phyloP scores from a whole-genome alignment of 92 coral and sea anemone species.

The Porites rus region DNA sequence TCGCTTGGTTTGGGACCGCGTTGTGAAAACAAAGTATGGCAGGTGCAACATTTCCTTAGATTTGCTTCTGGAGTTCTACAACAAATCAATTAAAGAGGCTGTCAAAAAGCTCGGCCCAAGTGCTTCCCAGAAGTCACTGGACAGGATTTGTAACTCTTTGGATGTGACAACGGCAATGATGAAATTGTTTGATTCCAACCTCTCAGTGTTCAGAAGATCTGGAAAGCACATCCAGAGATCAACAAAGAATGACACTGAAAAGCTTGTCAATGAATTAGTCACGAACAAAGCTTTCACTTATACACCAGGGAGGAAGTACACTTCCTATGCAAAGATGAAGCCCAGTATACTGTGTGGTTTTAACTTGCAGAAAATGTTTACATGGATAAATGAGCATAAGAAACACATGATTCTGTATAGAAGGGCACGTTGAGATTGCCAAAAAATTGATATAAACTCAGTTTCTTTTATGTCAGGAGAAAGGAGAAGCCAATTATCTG shows the following conservation, averaged over 20 bases:
- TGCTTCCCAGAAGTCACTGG: no score
- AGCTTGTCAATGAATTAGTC: constrained; percentile 70
- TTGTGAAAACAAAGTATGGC: no score
- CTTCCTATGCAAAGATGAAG: constrained; percentile 44
- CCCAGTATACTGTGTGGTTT: constrained; percentile 71
- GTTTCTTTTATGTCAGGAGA: no score
- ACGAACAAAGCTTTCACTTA: constrained; percentile 63
- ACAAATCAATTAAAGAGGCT: no score
- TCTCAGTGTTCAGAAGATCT: constrained; percentile 66
- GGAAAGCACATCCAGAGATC: constrained; percentile 69
- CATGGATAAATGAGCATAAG: constrained; percentile 77
- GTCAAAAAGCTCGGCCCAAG: no score
- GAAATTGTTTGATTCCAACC: constrained; percentile 35
- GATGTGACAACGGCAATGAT: no score
- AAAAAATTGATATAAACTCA: no score
- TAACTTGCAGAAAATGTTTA: constrained; percentile 64
- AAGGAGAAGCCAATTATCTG: no score
- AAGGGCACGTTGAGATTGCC: constrained; percentile 33
- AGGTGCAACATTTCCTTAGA: no score
- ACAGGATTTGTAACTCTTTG: no score
- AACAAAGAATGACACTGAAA: constrained; percentile 55
- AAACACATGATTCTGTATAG: constrained; percentile 69
- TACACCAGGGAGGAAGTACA: constrained; percentile 69
- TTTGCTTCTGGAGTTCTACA: no score
- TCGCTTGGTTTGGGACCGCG: no score